Conservation (phyloP, 1,140 invertebrate species). For the Copidosoma floridanum region DNA sequence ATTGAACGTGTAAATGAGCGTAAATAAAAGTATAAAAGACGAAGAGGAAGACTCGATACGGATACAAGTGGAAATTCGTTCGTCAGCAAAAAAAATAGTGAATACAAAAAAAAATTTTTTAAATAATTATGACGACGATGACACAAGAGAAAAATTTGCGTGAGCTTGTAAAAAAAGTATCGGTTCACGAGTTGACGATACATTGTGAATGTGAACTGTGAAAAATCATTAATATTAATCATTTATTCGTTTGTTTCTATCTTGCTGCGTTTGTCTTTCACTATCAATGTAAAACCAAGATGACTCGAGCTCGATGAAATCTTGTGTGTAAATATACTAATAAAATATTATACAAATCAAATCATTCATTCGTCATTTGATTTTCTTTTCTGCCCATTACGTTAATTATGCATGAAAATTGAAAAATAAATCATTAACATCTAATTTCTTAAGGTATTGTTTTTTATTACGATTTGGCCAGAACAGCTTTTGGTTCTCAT, state of each 20-base stretch:
- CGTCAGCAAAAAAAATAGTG: not conserved
- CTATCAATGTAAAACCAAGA: constrained; percentile 55
- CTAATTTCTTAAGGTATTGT: no score
- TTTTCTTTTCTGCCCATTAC: no score
- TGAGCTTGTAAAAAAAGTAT: constrained; percentile 45
- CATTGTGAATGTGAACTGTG: constrained; percentile 43
- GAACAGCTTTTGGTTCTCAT: no score
- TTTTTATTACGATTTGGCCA: no score
- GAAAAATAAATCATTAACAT: no score
- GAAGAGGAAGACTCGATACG: constrained; percentile 19
- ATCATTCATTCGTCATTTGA: no score
- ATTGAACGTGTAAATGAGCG: constrained; percentile 12
- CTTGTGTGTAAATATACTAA: constrained; percentile 54
- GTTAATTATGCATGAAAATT: no score
- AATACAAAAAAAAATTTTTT: no score
- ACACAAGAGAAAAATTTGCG: constrained; percentile 28
- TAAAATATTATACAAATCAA: constrained; percentile 48
- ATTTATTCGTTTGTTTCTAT: constrained; percentile 57
- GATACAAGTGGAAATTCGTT: not conserved
- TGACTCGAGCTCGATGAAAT: constrained; percentile 45
- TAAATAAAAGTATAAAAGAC: constrained; percentile 11
- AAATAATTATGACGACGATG: constrained; percentile 4
- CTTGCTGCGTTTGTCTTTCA: constrained; percentile 58
- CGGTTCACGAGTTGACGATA: constrained; percentile 48
- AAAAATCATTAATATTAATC: constrained; percentile 45